phyloP scores from a whole-genome alignment of 30 jellyfish, hydroid and myxozoan genomes.

The Euphysa ruthae region DNA sequence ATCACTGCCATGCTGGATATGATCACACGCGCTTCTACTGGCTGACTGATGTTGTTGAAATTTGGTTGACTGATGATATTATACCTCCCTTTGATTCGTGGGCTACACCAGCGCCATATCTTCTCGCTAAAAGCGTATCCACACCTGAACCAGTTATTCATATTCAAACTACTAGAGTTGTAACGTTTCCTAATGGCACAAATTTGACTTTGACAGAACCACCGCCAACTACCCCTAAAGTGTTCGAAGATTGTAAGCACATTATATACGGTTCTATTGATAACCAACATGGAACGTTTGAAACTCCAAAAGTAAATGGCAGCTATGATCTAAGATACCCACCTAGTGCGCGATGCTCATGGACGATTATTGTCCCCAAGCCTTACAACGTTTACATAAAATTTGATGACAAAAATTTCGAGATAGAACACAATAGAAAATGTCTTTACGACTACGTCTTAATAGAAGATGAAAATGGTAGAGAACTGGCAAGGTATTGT shows the following conservation, averaged over 20 bases:
- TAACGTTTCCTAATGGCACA: constrained; percentile 11
- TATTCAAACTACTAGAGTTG: background rate
- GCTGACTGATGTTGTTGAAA: constrained; percentile 35
- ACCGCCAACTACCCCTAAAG: constrained; percentile 9
- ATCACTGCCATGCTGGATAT: constrained; percentile 55
- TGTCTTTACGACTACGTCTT: constrained; percentile 17
- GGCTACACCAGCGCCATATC: constrained; percentile 23
- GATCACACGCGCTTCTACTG: background rate
- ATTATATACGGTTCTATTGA: background rate
- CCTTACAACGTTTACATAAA: constrained; percentile 8
- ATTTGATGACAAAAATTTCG: constrained; percentile 4
- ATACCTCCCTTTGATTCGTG: constrained; percentile 31
- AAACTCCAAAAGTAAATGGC: background rate
- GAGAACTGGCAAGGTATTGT: constrained; percentile 9
- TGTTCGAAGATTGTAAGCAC: background rate
- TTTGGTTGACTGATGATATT: constrained; percentile 43
- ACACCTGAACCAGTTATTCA: background rate
- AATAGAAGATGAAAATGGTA: constrained; percentile 16
- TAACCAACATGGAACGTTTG: background rate
- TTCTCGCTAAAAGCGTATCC: background rate
- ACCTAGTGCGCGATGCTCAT: constrained; percentile 7
- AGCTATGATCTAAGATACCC: background rate
- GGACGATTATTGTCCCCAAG: constrained; percentile 16
- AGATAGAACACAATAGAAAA: background rate
- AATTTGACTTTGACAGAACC: background rate